These are phyloP conservation scores for Drosophila ogumai DNA, from an alignment of 1,140 invertebrate genomes.

Conservation along the genomic window DNA sequence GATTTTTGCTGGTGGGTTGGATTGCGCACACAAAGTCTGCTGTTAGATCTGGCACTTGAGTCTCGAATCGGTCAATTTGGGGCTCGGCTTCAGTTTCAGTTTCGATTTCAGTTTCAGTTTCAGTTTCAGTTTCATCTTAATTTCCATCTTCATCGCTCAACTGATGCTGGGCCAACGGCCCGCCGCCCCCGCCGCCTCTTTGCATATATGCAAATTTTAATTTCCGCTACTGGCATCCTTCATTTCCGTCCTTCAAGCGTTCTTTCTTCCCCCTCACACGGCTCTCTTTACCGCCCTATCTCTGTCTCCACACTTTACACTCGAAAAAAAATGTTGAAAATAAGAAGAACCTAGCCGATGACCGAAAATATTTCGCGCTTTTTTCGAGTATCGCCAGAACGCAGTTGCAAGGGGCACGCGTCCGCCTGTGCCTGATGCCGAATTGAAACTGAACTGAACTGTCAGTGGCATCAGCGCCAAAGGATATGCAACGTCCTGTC, in stretches of 20 bases:
- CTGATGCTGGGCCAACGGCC: constrained; percentile 10
- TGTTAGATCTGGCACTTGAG: constrained; percentile 56
- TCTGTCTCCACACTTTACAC: constrained; percentile 8
- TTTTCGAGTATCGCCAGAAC: constrained; percentile 17
- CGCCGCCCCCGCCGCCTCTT: constrained; percentile 12
- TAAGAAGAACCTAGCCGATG: constrained; percentile 3
- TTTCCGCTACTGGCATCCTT: constrained; percentile 80
- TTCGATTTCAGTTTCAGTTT: constrained; percentile 1
- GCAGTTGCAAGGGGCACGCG: constrained; percentile 41
- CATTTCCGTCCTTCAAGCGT: constrained; percentile 65
- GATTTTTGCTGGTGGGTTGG: constrained; percentile 36
- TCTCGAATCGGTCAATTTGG: constrained; percentile 18
- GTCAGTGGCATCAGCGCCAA: constrained; percentile 74
- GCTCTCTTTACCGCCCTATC: neutral
- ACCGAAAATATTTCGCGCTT: constrained; percentile 21
- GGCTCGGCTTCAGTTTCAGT: neutral
- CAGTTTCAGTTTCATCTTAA: constrained; percentile 40
- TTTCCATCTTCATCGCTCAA: constrained; percentile 53
- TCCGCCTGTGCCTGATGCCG: constrained; percentile 72
- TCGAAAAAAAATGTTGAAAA: constrained; percentile 31
- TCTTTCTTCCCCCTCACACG: constrained; percentile 21
- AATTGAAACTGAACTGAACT: constrained; percentile 75
- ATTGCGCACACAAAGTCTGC: constrained; percentile 35
- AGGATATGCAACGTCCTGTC: constrained; percentile 69
- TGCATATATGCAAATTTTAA: constrained; percentile 80